Percentiles rank a stretch among this genome's conserved stretches.
These are phyloP conservation scores for Julus scandinavius DNA, from an alignment of 2,888 invertebrate species.

Conservation along the genomic window DNA sequence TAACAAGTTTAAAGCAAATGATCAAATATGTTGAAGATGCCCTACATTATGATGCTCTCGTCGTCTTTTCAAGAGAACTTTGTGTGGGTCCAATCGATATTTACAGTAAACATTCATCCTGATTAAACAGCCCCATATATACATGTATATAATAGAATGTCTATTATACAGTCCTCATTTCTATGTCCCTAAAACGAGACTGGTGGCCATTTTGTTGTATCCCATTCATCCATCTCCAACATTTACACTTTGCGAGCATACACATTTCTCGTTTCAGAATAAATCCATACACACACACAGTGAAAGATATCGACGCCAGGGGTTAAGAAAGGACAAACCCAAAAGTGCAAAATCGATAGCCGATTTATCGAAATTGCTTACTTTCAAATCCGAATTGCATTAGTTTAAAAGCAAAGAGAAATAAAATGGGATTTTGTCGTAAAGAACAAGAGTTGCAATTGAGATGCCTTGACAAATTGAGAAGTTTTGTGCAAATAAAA, in stretches of 20 bases:
- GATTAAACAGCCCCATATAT: not conserved
- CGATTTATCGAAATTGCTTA: conserved; percentile 35
- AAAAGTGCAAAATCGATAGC: conserved; percentile 30
- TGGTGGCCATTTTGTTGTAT: conserved; percentile 42
- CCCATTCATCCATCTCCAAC: conserved; percentile 32
- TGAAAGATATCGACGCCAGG: not conserved
- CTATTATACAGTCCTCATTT: not conserved
- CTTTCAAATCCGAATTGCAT: conserved; percentile 35
- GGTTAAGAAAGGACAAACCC: conserved; percentile 22
- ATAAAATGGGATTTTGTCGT: not conserved
- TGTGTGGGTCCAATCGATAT: conserved; percentile 14
- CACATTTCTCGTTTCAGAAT: not conserved
- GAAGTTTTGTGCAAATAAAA: not conserved
- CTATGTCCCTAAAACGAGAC: not conserved
- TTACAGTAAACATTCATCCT: not conserved
- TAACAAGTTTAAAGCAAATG: not conserved
- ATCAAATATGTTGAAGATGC: not conserved
- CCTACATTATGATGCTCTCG: not conserved
- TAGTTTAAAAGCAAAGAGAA: not conserved
- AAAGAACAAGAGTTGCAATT: not conserved
- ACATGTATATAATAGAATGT: not conserved
- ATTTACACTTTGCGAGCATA: conserved; percentile 12
- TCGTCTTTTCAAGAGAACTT: not conserved
- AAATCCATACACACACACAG: not conserved
- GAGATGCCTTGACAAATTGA: conserved; percentile 15